These are phyloP conservation scores for Formica aserva DNA, from an alignment of 2,888 invertebrate species.

Conservation along the genomic window DNA sequence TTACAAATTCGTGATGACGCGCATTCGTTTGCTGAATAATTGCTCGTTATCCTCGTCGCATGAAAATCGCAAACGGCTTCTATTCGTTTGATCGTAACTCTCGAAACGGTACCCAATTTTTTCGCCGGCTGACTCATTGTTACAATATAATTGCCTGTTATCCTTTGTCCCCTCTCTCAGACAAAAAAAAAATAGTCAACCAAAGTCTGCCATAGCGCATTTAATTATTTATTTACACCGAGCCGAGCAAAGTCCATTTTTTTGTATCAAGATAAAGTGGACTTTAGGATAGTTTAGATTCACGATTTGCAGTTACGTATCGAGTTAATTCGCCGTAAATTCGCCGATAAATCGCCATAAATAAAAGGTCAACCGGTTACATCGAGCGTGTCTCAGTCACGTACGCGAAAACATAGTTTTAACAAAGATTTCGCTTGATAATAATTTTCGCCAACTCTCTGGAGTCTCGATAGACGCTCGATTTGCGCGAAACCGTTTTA, in stretches of 20 bases:
- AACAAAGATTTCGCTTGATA: background rate
- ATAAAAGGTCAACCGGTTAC: background rate
- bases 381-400: background rate
- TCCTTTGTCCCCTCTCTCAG: conserved; percentile 28
- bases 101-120: conserved; percentile 31
- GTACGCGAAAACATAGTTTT: background rate
- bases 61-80: conserved; percentile 20
- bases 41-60: conserved; percentile 31
- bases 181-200: background rate
- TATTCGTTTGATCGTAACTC: conserved; percentile 30
- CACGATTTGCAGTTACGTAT: background rate
- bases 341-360: background rate
- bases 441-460: background rate
- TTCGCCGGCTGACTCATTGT: conserved; percentile 34
- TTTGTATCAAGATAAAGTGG: conserved; percentile 3
- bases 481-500: background rate
- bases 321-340: background rate
- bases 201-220: conserved; percentile 5
- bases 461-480: background rate
- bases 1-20: background rate
- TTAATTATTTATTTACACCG: conserved; percentile 28
- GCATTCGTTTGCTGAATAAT: conserved; percentile 17
- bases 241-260: conserved; percentile 1
- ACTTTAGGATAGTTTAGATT: conserved; percentile 10
- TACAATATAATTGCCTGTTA: conserved; percentile 48